Evolutionary conservation across 30 jellyfish, hydroid and myxozoan species (phyloP), one percentile per base, ranked within the genome.

Genomic region (Turritopsis rubra): DNA sequence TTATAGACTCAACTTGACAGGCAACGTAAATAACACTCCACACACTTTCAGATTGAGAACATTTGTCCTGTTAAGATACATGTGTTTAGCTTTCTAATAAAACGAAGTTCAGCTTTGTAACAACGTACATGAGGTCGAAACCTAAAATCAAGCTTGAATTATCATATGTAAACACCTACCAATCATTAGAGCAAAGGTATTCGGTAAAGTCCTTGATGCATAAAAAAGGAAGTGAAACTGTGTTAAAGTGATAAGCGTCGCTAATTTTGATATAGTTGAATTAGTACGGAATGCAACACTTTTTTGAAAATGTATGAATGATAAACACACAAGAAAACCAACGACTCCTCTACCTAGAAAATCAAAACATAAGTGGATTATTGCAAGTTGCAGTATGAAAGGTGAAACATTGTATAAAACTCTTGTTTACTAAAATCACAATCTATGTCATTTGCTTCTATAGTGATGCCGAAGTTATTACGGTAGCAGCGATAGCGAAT

Each of bases 121-220:
- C 13, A 41, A 41, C 60, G 60, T n/a, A n/a, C n/a, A n/a, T n/a
- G n/a, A n/a, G n/a, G n/a, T n/a, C n/a, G n/a, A n/a, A n/a, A n/a
- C n/a, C n/a, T n/a, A n/a, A n/a, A n/a, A n/a, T n/a, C n/a, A n/a
- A n/a, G n/a, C n/a, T n/a, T n/a, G n/a, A n/a, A n/a, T n/a, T n/a
- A n/a, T n/a, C n/a, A n/a, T n/a, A n/a, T n/a, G n/a, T n/a, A n/a
- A n/a, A 25, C 23, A 1, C 96, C 74, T 66, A 91, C 97, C 96
- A 7, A 91, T 29, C 8, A 91, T 75, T 1, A 91, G 82, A 27
- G 97, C 97, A 87, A 91, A 91, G 21, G 85, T 85, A 53, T 91
- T 91, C 26, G 97, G 97, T 27, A 91, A 80, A 0, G 97, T 84
- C 52, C 97, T 80, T 53, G 97, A 91, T 9, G 96, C 85, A 81